A percentile compares a stretch with the other conserved stretches of the same genome.
These are phyloP conservation scores for Parasteatoda tepidariorum DNA, from an alignment of 1,140 invertebrate genomes.

Conservation along the genomic window DNA sequence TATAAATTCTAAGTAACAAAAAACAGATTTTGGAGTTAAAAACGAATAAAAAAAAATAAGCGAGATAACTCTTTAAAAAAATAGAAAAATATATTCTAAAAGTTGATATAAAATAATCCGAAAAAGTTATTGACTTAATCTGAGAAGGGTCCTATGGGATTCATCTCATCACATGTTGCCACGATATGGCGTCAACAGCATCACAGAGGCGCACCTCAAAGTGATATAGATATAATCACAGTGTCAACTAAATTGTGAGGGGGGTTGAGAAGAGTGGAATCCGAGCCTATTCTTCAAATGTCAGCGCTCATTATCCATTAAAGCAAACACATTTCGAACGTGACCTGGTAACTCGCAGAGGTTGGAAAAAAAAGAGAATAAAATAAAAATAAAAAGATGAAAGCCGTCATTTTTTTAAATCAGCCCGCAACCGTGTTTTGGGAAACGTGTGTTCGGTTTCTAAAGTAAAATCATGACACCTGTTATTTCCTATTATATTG, in stretches of 20 bases:
- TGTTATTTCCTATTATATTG: too few species aligned
- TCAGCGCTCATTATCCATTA: slow-evolving; percentile 40
- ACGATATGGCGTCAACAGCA: background rate
- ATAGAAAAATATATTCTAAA: too few species aligned
- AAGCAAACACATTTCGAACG: slow-evolving; percentile 16
- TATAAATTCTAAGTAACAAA: too few species aligned
- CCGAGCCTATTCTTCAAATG: slow-evolving; percentile 5
- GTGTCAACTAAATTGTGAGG: too few species aligned
- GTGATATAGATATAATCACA: slow-evolving; percentile 3
- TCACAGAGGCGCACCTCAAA: background rate
- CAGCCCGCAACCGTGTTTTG: too few species aligned
- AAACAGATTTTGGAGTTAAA: too few species aligned
- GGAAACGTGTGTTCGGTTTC: background rate
- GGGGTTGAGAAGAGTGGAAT: background rate
- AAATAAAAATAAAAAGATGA: background rate
- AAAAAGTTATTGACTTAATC: too few species aligned
- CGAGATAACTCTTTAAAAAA: too few species aligned
- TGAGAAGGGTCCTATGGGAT: too few species aligned
- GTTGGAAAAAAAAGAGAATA: background rate
- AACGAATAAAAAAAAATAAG: too few species aligned
- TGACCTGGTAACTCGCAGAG: slow-evolving; percentile 1
- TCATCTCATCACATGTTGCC: background rate
- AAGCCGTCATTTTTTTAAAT: too few species aligned
- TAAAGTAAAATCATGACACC: slow-evolving; percentile 12
- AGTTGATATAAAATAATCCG: too few species aligned